Base-by-base conservation (phyloP, 2,888 invertebrate species). In the Phaonia tiefii region DNA sequence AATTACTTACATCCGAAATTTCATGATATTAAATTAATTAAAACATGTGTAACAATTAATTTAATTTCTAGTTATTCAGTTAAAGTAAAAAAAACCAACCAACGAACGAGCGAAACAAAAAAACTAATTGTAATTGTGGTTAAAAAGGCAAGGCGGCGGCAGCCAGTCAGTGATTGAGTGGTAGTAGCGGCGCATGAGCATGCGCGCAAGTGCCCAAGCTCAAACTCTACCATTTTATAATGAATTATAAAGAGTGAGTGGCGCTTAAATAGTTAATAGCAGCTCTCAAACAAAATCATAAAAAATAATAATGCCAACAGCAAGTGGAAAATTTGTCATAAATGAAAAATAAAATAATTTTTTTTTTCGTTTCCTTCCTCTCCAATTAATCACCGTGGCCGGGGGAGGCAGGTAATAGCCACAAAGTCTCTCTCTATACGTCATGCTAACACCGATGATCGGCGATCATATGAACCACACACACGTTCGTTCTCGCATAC, bases 281-380 rank as follows among this genome's bases (percentile, higher is more conserved):
- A 11, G 51, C 20, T 15, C 10, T 17, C 31, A 31, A 31, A 8
- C 3, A 31, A 31, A n/a, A n/a, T n/a, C n/a, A n/a, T n/a, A n/a
- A n/a, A 31, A 31, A 8, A 5, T 31, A 31, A 31, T 8, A 5
- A 3, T 5, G 31, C 8, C 31, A 31, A 31, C 22, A 20, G 13
- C 54, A 76, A 76, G 70, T 71, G 70, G 70, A 66, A 70, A 66
- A 80, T 80, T 77, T 76, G 76, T 80, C 76, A 76, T 77, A 73
- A 73, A 79, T 72, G 51, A 70, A 76, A 70, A 72, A 80, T 80
- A 11, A n/a, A 73, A 69, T 71, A 39, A 31, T 17, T 51, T 65
- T 39, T 37, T 22, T 15, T 58, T 67, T 25, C 54, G 20, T 39
- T 60, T 44, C 46, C 60, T 60, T 42, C 63, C 72, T 66, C 44